These are phyloP conservation scores for Melanaphis sacchari DNA, from an alignment of 1,140 invertebrate genomes.

Conservation along the genomic window DNA sequence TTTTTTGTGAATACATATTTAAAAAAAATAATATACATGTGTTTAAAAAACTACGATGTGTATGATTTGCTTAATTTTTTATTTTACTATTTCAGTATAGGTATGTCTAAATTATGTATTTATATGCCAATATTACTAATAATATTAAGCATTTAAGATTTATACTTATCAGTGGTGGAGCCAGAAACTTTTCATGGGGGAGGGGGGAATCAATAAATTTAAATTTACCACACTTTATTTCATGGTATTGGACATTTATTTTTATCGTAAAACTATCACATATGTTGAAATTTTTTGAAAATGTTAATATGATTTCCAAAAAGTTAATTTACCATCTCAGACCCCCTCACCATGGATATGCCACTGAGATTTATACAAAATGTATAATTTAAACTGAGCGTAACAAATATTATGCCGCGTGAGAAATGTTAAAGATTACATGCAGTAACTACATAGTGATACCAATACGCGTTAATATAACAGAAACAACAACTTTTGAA, in stretches of 20 bases:
- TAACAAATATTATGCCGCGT: background rate
- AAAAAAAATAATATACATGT: background rate
- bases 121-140: background rate
- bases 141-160: background rate
- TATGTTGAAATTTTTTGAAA: no score
- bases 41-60: background rate
- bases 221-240: no score
- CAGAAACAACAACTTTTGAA: background rate
- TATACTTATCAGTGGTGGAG: no score
- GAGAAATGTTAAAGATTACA: background rate
- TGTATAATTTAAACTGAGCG: background rate
- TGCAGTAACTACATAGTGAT: background rate
- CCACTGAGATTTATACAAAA: background rate
- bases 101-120: background rate
- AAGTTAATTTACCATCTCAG: no score
- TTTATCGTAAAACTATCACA: no score
- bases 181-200: no score
- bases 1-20: background rate
- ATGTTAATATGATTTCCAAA: no score
- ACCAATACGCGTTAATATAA: background rate
- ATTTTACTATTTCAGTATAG: background rate
- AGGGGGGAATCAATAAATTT: no score
- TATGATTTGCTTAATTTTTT: background rate
- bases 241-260: no score
- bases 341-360: no score